Conservation (phyloP, 1,140 invertebrate species). For the Drosophila jambulina region DNA sequence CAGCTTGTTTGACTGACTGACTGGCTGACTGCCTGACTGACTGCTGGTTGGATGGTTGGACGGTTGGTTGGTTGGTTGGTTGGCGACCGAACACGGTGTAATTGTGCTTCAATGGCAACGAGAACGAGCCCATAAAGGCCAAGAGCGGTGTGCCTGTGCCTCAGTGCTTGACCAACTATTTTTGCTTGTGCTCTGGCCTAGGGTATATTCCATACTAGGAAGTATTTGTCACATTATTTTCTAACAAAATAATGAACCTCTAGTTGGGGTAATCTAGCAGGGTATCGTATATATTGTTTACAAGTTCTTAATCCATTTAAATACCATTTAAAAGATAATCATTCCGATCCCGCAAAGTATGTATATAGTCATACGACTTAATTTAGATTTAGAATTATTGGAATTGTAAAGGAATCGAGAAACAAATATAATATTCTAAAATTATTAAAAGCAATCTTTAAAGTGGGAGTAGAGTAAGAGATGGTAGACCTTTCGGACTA, state of each 20-base stretch:
- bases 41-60: constrained; percentile 9
- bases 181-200: constrained; percentile 1
- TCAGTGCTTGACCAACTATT: constrained; percentile 32
- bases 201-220: background rate
- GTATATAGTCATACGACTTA: background rate
- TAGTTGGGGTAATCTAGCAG: background rate
- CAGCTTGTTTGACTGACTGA: constrained; percentile 30
- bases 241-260: background rate
- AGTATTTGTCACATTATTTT: background rate
- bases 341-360: background rate
- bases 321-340: background rate
- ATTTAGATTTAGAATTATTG: background rate
- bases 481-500: background rate
- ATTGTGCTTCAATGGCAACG: constrained; percentile 66
- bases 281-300: background rate
- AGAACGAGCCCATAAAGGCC: constrained; percentile 37
- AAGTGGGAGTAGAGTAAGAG: background rate
- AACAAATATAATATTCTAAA: background rate
- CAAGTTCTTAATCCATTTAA: background rate
- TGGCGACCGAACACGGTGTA: constrained; percentile 55
- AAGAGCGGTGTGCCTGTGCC: constrained; percentile 23
- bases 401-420: background rate
- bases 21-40: constrained; percentile 46
- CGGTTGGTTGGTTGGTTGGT: constrained; percentile 22
- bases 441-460: background rate